Evolutionary conservation across 2,797 vertebrate genomes (phyloP).

Genomic region (Anabacerthia variegaticeps): DNA sequence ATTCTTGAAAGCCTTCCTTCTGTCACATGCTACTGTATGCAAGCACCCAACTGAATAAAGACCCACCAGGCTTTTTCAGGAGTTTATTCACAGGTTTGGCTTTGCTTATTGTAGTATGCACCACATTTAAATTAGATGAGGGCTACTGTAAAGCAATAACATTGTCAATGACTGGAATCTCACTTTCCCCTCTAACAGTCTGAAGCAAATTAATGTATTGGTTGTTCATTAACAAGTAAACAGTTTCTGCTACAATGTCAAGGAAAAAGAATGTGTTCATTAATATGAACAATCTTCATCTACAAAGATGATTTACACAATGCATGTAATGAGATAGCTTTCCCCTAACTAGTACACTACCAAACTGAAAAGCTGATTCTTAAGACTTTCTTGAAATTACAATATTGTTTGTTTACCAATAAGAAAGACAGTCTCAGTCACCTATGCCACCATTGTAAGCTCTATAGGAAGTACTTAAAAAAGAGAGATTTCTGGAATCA

Average conservation of each 20-base stretch:
- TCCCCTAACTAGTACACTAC: conserved; percentile 76
- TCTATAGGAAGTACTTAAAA: conserved; percentile 65
- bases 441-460: conserved; percentile 71
- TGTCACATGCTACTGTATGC: not conserved
- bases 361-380: conserved; percentile 74
- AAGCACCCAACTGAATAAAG: conserved; percentile 67
- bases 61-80: conserved; percentile 73
- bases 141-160: conserved; percentile 78
- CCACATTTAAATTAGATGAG: conserved; percentile 79
- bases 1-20: conserved; percentile 59
- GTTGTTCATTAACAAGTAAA: conserved; percentile 74
- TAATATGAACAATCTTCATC: conserved; percentile 69
- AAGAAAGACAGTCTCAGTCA: conserved; percentile 73
- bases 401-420: conserved; percentile 61
- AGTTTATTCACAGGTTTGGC: conserved; percentile 86
- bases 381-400: conserved; percentile 71
- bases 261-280: conserved; percentile 69
- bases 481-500: conserved; percentile 65
- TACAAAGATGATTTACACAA: conserved; percentile 77
- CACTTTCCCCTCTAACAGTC: conserved; percentile 76
- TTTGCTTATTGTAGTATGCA: conserved; percentile 82
- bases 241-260: conserved; percentile 76
- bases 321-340: conserved; percentile 71
- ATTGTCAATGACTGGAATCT: conserved; percentile 76
- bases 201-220: conserved; percentile 79